Evolutionary conservation across 2,113 vertebrate genomes (phyloP).

Genomic region (Dascyllus trimaculatus): DNA sequence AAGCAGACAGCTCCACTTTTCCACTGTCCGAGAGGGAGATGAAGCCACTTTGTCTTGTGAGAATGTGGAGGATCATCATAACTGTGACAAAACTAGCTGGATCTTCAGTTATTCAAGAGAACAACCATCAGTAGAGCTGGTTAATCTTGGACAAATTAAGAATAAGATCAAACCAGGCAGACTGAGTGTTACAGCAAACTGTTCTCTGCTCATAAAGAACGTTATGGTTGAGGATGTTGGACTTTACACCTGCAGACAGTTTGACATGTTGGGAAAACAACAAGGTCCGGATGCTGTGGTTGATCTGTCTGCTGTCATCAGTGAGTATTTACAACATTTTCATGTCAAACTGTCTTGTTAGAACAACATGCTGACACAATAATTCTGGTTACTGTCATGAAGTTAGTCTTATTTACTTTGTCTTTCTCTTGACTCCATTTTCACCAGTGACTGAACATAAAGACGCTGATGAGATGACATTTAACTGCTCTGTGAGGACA

Average conservation of each 20-base stretch:
- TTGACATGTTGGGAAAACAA: fast-evolving
- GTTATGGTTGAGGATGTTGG: slow-evolving; percentile 15
- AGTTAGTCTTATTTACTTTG: background rate
- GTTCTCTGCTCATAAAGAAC: too few species aligned
- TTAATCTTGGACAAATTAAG: too few species aligned
- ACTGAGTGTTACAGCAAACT: too few species aligned
- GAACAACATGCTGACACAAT: slow-evolving; percentile 4
- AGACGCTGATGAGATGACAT: fast-evolving
- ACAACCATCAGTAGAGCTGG: too few species aligned
- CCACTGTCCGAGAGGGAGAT: background rate
- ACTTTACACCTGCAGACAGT: background rate
- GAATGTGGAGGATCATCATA: background rate
- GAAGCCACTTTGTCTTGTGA: slow-evolving; percentile 14
- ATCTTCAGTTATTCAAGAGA: fast-evolving
- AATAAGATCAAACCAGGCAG: too few species aligned
- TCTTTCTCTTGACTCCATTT: slow-evolving; percentile 1
- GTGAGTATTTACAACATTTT: slow-evolving; percentile 45
- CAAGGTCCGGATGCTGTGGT: fast-evolving
- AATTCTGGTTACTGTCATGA: background rate
- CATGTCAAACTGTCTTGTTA: background rate
- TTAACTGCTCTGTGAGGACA: background rate
- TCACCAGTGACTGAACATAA: slow-evolving; percentile 18
- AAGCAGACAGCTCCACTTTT: fast-evolving
- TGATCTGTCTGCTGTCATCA: slow-evolving; percentile 3
- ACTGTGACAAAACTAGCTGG: fast-evolving